phyloP scores from a whole-genome alignment of 2,888 invertebrate genomes.

The Anarsia innoxiella region DNA sequence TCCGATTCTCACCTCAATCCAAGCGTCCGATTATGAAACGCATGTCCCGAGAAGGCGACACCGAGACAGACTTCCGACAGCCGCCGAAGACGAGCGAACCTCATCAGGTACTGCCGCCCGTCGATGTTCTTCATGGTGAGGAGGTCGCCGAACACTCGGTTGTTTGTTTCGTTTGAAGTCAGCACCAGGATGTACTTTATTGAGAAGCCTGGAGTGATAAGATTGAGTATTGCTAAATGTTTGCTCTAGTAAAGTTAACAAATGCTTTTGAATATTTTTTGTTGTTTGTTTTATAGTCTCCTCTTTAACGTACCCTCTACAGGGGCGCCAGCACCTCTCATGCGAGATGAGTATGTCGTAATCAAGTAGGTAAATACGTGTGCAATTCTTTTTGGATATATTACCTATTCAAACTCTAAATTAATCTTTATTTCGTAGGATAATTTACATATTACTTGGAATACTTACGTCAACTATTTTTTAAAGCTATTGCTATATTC shows the following conservation, averaged over 20 bases:
- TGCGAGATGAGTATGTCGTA: too few relatives aligned
- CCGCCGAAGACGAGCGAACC: conserved; percentile 53
- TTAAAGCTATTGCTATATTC: too few relatives aligned
- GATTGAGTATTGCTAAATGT: background rate
- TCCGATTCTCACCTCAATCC: conserved; percentile 40
- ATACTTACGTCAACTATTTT: too few relatives aligned
- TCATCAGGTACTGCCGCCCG: conserved; percentile 54
- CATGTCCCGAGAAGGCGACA: conserved; percentile 68
- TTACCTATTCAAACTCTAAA: too few relatives aligned
- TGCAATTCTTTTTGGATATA: too few relatives aligned
- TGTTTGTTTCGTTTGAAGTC: conserved; percentile 52
- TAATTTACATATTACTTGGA: too few relatives aligned
- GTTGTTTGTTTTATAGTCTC: too few relatives aligned
- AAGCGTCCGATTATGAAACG: conserved; percentile 61
- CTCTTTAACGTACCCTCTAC: too few relatives aligned
- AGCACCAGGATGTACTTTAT: conserved; percentile 67
- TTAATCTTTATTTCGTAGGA: too few relatives aligned
- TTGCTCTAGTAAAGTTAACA: background rate
- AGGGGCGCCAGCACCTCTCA: too few relatives aligned
- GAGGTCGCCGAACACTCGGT: conserved; percentile 52
- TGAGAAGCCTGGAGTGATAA: conserved; percentile 55
- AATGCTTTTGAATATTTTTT: too few relatives aligned
- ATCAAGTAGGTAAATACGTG: too few relatives aligned
- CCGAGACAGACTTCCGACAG: conserved; percentile 70
- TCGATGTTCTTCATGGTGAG: conserved; percentile 36